phyloP scores from a whole-genome alignment of 2,888 invertebrate species.

The Cantharis lateralis region DNA sequence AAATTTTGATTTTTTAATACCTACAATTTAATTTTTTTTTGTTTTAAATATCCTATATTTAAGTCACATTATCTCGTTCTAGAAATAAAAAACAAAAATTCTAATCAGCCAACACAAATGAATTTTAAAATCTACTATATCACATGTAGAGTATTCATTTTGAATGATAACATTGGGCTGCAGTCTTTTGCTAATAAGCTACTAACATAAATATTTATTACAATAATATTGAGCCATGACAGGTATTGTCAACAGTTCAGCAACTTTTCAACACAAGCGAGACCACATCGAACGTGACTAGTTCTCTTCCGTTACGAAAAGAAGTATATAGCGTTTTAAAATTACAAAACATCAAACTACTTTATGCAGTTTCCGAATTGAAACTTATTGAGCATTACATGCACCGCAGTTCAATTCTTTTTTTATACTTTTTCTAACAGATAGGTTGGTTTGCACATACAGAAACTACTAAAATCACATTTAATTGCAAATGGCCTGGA shows the following conservation, averaged over 20 bases:
- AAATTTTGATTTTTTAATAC: conserved; percentile 2
- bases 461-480: conserved; percentile 28
- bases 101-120: conserved; percentile 23
- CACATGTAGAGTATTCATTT: conserved; percentile 33
- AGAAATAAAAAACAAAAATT: conserved; percentile 9
- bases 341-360: conserved; percentile 11
- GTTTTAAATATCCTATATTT: conserved; percentile 1
- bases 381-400: conserved; percentile 22
- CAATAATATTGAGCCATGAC: conserved; percentile 30
- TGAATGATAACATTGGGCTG: conserved; percentile 27
- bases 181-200: conserved; percentile 32
- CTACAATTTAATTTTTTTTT: background rate
- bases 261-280: conserved; percentile 24
- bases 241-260: conserved; percentile 34
- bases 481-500: conserved; percentile 22
- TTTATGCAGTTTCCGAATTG: conserved; percentile 13
- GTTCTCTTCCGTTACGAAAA: conserved; percentile 14
- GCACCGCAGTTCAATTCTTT: conserved; percentile 18
- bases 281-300: conserved; percentile 24
- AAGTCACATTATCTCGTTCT: background rate
- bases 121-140: conserved; percentile 30
- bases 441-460: conserved; percentile 21
- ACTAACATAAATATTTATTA: conserved; percentile 23
- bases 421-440: conserved; percentile 15
- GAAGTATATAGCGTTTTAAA: conserved; percentile 18